Evolutionary conservation across 2,888 invertebrate genomes (phyloP).

Genomic region (Xestia xanthographa): DNA sequence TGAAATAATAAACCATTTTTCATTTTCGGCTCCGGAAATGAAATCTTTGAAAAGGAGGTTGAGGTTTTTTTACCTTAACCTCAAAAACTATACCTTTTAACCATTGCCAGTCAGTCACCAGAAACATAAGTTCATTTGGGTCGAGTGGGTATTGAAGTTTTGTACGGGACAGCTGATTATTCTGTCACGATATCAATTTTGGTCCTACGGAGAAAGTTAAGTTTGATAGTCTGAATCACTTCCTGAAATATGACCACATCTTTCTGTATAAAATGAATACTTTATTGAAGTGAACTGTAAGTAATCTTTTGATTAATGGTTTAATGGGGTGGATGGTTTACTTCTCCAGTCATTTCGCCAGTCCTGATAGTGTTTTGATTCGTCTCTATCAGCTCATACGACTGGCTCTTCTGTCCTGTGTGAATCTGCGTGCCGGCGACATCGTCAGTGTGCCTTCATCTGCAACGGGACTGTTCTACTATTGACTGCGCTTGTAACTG

Average conservation of each 20-base stretch:
- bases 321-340: background rate
- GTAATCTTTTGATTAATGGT: background rate
- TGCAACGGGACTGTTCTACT: constrained; percentile 33
- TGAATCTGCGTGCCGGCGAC: background rate
- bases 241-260: background rate
- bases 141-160: background rate
- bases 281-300: background rate
- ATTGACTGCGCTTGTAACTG: constrained; percentile 27
- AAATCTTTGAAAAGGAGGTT: no score
- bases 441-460: constrained; percentile 24
- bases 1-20: background rate
- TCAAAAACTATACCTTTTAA: no score
- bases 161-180: background rate
- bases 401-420: background rate
- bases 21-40: background rate
- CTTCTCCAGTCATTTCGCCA: background rate
- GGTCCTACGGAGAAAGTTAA: background rate
- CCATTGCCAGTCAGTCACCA: background rate
- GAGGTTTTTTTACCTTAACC: no score
- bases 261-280: background rate
- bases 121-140: background rate
- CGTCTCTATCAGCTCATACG: background rate
- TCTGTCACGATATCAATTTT: background rate
- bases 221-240: background rate
- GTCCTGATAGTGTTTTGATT: background rate